phyloP scores from a whole-genome alignment of 1,140 invertebrate species.

The Rhopalosiphum padi region DNA sequence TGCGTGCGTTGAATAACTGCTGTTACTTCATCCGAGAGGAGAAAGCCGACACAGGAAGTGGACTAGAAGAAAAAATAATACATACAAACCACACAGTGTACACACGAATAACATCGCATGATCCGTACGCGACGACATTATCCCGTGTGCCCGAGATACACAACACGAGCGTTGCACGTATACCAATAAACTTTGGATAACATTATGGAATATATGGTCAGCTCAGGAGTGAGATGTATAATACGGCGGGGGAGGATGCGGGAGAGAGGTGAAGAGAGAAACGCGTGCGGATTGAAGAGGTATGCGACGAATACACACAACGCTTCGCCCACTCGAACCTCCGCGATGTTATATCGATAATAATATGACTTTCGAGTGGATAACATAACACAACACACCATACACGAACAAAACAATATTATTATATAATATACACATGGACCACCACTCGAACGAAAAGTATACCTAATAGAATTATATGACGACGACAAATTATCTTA shows the following conservation, averaged over 20 bases:
- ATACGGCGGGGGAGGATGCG: not conserved
- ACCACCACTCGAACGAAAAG: not conserved
- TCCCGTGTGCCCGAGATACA: not conserved
- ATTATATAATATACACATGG: not conserved
- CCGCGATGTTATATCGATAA: constrained; percentile 25
- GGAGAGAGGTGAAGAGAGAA: not conserved
- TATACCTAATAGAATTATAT: not conserved
- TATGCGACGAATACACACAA: not conserved
- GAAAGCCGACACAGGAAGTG: constrained; percentile 48
- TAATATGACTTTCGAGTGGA: constrained; percentile 42
- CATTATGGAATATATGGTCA: constrained; percentile 15
- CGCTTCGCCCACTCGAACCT: constrained; percentile 28
- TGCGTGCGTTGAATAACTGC: constrained; percentile 23
- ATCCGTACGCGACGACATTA: not conserved
- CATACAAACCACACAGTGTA: constrained; percentile 26
- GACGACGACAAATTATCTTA: not conserved
- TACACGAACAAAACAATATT: constrained; percentile 5
- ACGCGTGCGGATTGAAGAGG: constrained; percentile 15
- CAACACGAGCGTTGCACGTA: not conserved
- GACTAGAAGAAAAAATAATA: constrained; percentile 38
- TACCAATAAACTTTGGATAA: not conserved
- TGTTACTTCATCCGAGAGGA: constrained; percentile 49
- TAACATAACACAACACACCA: not conserved
- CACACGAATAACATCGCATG: not conserved
- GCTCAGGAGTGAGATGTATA: not conserved